phyloP scores from a whole-genome alignment of 2,113 vertebrate species.

The Coptodon bakossiorum region DNA sequence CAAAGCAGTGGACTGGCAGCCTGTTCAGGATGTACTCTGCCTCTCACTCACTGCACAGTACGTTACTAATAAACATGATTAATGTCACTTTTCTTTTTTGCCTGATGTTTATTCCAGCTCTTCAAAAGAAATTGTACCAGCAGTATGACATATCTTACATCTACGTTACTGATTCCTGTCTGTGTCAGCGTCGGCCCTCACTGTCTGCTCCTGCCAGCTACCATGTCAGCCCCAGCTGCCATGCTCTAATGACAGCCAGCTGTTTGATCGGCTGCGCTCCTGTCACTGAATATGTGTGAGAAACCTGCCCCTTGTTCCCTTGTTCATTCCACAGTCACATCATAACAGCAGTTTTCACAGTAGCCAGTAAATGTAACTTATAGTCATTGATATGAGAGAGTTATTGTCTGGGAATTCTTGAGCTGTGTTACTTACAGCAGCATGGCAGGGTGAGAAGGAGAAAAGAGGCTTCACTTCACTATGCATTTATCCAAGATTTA shows the following conservation, averaged over 20 bases:
- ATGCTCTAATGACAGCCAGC: slow-evolving; percentile 59
- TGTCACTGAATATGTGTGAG: slow-evolving; percentile 69
- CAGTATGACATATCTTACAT: neutral
- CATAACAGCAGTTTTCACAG: slow-evolving; percentile 17
- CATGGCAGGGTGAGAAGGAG: neutral
- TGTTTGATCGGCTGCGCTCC: slow-evolving; percentile 47
- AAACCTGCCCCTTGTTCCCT: slow-evolving; percentile 44
- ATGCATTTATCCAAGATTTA: neutral
- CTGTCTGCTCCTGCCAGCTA: neutral
- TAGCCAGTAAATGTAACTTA: slow-evolving; percentile 24
- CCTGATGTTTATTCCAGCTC: neutral
- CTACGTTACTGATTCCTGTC: slow-evolving; percentile 25
- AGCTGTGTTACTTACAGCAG: neutral
- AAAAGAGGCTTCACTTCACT: neutral
- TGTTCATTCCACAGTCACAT: slow-evolving; percentile 27
- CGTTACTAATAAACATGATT: neutral
- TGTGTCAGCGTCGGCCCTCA: slow-evolving; percentile 8
- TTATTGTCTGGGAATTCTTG: slow-evolving; percentile 6
- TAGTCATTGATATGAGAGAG: slow-evolving; percentile 4
- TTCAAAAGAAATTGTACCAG: neutral
- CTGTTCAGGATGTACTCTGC: neutral
- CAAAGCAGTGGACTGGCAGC: neutral
- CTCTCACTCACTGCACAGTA: neutral
- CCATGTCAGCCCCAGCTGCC: slow-evolving; percentile 55
- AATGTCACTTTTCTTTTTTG: neutral